Evolutionary conservation across 2,797 vertebrate species (phyloP), one percentile per base, ranked within the genome.

Genomic region (Harpagifer antarcticus): DNA sequence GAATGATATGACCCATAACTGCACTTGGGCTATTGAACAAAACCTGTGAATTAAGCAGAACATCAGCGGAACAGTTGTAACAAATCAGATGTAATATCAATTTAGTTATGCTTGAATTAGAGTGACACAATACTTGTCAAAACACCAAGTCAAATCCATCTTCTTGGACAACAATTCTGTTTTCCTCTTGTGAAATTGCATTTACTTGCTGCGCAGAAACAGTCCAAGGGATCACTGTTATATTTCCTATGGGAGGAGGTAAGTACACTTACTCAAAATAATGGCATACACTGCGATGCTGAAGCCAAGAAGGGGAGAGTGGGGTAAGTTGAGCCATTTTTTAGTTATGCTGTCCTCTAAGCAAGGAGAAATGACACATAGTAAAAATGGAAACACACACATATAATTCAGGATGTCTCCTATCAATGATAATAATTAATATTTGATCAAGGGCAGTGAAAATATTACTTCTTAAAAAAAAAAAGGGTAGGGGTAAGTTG

Each of bases 101-200:
- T 49, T 87, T 85, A 82, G 88, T 85, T 81, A 85, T 85, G 86
- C 84, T 90, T 76, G 74, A 88, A 67, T 87, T 87, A 74, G 64
- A 73, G 82, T 86, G 87, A 91, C 84, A 89, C 84, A 74, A 76
- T 92, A 94, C 93, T 91, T 94, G 90, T 86, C 93, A 91, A 91
- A 93, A 94, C 89, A 95, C 87, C 88, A 93, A 90, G 90, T 92
- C 93, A 92, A 90, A 93, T 85, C 93, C 91, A 33, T 92, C 92
- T 70, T 93, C 89, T 90, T 93, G 93, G 88, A 94, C 89, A 84
- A 92, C 83, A 79, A 93, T 91, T 89, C 83, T 94, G 87, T 94
- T 93, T 91, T 91, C 88, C 59, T 74, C 88, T 76, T 67, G 83
- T 65, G 88, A 90, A 91, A 93, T 81, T 82, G 89, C 81, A 83